phyloP scores from a whole-genome alignment of 2,888 invertebrate species.

The Choristoneura rosaceana region DNA sequence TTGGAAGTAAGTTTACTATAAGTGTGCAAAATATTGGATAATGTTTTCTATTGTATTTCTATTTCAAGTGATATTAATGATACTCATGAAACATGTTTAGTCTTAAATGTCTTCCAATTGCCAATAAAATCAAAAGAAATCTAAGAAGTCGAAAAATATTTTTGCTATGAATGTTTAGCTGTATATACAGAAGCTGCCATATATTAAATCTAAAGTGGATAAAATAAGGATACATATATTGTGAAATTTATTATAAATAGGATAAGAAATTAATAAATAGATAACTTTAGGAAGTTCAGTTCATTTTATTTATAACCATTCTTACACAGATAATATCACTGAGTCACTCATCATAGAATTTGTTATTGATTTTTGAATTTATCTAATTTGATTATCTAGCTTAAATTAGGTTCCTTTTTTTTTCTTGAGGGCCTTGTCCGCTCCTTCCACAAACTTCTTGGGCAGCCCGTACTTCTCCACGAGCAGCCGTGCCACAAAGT shows the following conservation, averaged over 20 bases:
- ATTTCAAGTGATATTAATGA: constrained; percentile 39
- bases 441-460: constrained; percentile 90
- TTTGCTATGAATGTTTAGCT: constrained; percentile 13
- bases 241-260: constrained; percentile 35
- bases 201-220: constrained; percentile 25
- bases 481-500: constrained; percentile 80
- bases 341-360: constrained; percentile 2
- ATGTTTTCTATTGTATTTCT: not conserved
- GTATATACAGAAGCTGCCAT: constrained; percentile 30
- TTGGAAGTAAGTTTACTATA: not conserved
- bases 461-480: constrained; percentile 91
- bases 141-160: constrained; percentile 8
- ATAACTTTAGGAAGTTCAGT: constrained; percentile 47
- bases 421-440: constrained; percentile 91
- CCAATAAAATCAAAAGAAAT: constrained; percentile 34
- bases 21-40: constrained; percentile 36
- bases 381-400: not conserved
- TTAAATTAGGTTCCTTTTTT: constrained; percentile 73
- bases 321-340: constrained; percentile 35
- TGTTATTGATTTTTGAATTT: not conserved
- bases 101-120: constrained; percentile 56
- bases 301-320: constrained; percentile 46
- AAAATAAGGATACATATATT: constrained; percentile 19
- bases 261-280: constrained; percentile 45
- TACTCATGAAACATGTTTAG: constrained; percentile 44